Conservation (phyloP, 2,888 invertebrate genomes). For the Coronaproctus castanopsis region DNA sequence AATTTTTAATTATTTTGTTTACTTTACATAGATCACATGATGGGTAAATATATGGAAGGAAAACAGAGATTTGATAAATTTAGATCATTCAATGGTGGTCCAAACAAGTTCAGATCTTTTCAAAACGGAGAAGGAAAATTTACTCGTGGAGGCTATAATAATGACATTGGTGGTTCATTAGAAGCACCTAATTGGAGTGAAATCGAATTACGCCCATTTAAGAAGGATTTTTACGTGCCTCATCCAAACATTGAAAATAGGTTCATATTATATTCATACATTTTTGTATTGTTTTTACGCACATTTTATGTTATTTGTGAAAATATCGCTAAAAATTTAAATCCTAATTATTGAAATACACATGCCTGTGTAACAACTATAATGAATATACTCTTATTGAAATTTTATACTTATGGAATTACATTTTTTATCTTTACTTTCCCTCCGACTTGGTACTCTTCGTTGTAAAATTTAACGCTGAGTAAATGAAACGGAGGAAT, state of each 20-base stretch:
- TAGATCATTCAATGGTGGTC: background rate
- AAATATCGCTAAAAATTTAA: too few species aligned
- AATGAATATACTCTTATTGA: too few species aligned
- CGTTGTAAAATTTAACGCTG: background rate
- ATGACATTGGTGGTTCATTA: slow-evolving; percentile 24
- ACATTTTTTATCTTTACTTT: too few species aligned
- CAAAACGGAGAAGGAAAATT: background rate
- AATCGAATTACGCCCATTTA: slow-evolving; percentile 47
- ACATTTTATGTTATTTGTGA: too few species aligned
- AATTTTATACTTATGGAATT: too few species aligned
- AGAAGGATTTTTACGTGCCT: slow-evolving; percentile 80
- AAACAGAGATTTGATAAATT: background rate
- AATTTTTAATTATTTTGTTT: too few species aligned
- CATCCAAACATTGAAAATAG: slow-evolving; percentile 27
- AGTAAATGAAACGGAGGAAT: slow-evolving; percentile 1
- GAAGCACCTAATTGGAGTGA: slow-evolving; percentile 66
- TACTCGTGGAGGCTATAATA: background rate
- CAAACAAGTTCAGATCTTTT: background rate
- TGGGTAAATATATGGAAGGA: background rate
- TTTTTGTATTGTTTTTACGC: too few species aligned
- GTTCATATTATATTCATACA: background rate
- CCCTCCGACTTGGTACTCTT: background rate
- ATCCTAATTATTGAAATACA: too few species aligned
- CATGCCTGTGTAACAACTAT: too few species aligned
- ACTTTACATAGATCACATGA: background rate